Base-by-base conservation (phyloP, 2,797 vertebrate genomes). In the Rhodeus uyekii region DNA sequence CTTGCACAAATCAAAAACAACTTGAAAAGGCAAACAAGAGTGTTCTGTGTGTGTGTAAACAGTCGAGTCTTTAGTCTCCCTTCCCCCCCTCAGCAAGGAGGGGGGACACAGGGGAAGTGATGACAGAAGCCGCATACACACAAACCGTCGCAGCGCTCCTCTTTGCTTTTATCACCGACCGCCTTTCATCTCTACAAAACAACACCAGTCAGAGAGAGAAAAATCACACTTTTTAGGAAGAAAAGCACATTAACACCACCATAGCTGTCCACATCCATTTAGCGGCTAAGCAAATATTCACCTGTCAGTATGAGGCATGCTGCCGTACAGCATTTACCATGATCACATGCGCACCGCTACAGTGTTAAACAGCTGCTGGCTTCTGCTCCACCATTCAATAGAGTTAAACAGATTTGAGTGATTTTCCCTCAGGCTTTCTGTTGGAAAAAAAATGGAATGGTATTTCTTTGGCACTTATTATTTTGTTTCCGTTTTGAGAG, bases 231-330 rank as follows among this genome's bases (percentile, higher is more conserved):
- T 85, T 85, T 85, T 85, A 46, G 87, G 86, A 85, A 84, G 82
- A 87, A 89, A 91, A 92, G 92, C 90, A 84, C 85, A 81, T 84
- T 84, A 86, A 79, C 83, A 82, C 74, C 38, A 4, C 71, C 76
- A 83, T 50, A 81, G 76, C 58, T 84, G 89, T 92, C 93, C 93
- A 92, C 93, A 95, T 95, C 93, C 95, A 94, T 94, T 95, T 87
- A 86, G 92, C 94, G 95, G 87, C 92, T 94, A 94, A 94, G 94
- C 92, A 94, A 94, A 94, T 89, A 92, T 91, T 93, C 93, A 83
- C 92, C 92, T 92, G 90, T 92, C 91, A 93, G 79, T 78, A 87
- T 69, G 72, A 76, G 67, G 69, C 58, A 74, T 44, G 53, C 38
- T 78, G 67, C 73, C 27, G 79, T 69, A 58, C 38, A 86, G 90